A percentile compares a stretch with the other conserved stretches of the same genome.
Evolutionary conservation across 1,140 invertebrate species (phyloP).

Genomic region (Drosophila pseudoananassae): DNA sequence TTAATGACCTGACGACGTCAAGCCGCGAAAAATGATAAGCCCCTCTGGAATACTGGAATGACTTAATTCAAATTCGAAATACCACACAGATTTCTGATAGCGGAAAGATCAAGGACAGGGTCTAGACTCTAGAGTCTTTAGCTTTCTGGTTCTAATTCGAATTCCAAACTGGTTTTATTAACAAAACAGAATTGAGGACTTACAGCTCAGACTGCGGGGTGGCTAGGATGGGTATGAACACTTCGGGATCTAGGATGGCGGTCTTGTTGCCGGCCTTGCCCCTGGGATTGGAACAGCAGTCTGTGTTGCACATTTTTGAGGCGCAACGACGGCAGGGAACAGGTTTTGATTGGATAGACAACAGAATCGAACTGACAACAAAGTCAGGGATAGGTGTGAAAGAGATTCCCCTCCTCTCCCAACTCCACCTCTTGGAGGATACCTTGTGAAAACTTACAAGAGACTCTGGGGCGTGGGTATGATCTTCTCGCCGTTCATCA

Average conservation of each 20-base stretch:
- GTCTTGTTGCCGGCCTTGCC: conserved; percentile 34
- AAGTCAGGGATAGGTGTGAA: neutral
- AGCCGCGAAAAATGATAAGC: conserved; percentile 58
- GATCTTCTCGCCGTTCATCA: conserved; percentile 22
- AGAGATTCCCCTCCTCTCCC: neutral
- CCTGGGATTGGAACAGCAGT: conserved; percentile 48
- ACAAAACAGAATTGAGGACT: conserved; percentile 8
- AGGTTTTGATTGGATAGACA: neutral
- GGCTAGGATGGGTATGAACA: neutral
- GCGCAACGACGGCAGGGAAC: too few relatives aligned
- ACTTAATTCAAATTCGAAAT: conserved; percentile 46
- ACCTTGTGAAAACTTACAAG: conserved; percentile 54
- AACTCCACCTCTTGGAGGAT: neutral
- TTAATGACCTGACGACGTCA: conserved; percentile 40
- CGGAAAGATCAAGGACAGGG: conserved; percentile 64
- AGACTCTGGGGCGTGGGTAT: conserved; percentile 67
- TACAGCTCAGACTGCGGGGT: conserved; percentile 30
- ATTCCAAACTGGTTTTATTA: conserved; percentile 1
- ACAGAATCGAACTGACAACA: neutral
- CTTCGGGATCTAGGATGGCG: neutral
- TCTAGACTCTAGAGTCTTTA: conserved; percentile 2
- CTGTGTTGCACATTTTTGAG: conserved; percentile 27
- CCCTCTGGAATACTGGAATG: conserved; percentile 33
- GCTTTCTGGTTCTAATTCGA: neutral
- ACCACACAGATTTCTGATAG: conserved; percentile 34